These are phyloP conservation scores for Pterostichus madidus DNA, from an alignment of 2,888 invertebrate genomes.

Conservation along the genomic window DNA sequence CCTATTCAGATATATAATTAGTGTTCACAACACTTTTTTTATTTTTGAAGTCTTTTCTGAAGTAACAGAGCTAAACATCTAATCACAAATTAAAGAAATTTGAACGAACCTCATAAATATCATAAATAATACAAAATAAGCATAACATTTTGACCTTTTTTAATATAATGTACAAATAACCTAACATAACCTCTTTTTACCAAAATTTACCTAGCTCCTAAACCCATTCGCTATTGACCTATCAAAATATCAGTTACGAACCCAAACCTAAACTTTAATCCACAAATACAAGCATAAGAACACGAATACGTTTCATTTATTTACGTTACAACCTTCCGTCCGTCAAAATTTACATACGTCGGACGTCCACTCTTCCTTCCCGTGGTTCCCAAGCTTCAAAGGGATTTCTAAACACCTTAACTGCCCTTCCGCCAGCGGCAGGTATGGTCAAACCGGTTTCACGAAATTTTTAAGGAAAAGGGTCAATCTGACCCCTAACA, in stretches of 20 bases:
- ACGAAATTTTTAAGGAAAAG: conserved; percentile 60
- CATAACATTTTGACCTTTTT: background rate
- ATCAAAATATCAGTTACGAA: background rate
- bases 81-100: too few species aligned
- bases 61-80: too few species aligned
- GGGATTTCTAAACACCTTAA: conserved; percentile 25
- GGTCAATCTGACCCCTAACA: conserved; percentile 63
- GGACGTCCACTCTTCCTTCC: conserved; percentile 17
- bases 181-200: background rate
- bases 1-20: too few species aligned
- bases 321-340: conserved; percentile 35
- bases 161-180: background rate
- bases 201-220: background rate
- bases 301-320: conserved; percentile 11
- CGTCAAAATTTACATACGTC: conserved; percentile 42
- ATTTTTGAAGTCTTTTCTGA: too few species aligned
- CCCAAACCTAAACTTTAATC: background rate
- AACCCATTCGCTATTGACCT: background rate
- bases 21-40: too few species aligned
- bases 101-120: too few species aligned
- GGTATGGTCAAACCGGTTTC: conserved; percentile 67
- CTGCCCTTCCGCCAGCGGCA: conserved; percentile 49
- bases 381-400: conserved; percentile 43
- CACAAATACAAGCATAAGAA: background rate
- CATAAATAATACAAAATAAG: too few species aligned